Percentiles rank a stretch among this genome's conserved stretches.
phyloP scores from a whole-genome alignment of 1,140 invertebrate genomes.

The Megalopta genalis region DNA sequence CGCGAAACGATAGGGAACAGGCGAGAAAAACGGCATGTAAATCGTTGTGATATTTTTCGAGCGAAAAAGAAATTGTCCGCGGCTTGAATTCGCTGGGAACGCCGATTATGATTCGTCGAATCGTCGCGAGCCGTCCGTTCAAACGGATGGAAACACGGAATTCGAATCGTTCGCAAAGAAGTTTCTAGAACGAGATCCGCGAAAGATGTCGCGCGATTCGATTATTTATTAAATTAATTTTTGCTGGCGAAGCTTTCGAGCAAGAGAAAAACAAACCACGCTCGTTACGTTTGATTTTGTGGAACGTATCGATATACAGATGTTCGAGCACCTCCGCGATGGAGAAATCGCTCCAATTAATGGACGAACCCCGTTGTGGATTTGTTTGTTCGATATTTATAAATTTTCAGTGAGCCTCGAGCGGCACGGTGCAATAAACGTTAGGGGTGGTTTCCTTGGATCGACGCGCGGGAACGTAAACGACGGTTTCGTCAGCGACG shows the following conservation, averaged over 20 bases:
- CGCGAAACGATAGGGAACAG: background rate
- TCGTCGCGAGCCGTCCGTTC: too few species aligned
- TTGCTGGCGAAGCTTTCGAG: background rate
- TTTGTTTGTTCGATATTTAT: slow-evolving; percentile 10
- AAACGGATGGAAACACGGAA: too few species aligned
- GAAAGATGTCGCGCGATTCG: too few species aligned
- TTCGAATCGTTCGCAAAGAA: slow-evolving; percentile 9
- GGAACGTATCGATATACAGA: background rate
- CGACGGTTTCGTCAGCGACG: background rate
- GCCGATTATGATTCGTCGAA: background rate
- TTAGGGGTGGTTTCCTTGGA: background rate
- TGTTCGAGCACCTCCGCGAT: too few species aligned
- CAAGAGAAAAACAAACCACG: background rate
- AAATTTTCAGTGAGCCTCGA: slow-evolving; percentile 14
- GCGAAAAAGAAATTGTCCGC: too few species aligned
- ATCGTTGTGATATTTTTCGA: slow-evolving; percentile 14
- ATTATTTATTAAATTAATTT: slow-evolving; percentile 10
- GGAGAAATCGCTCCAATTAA: too few species aligned
- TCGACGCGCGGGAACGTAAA: background rate
- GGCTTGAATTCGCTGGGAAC: background rate
- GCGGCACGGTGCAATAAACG: slow-evolving; percentile 32
- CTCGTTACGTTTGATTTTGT: slow-evolving; percentile 17
- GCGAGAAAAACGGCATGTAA: background rate
- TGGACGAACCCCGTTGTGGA: too few species aligned
- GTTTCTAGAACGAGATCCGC: too few species aligned